Base-by-base conservation (phyloP, 2,113 vertebrate species). In the Poeciliopsis turrubarensis region DNA sequence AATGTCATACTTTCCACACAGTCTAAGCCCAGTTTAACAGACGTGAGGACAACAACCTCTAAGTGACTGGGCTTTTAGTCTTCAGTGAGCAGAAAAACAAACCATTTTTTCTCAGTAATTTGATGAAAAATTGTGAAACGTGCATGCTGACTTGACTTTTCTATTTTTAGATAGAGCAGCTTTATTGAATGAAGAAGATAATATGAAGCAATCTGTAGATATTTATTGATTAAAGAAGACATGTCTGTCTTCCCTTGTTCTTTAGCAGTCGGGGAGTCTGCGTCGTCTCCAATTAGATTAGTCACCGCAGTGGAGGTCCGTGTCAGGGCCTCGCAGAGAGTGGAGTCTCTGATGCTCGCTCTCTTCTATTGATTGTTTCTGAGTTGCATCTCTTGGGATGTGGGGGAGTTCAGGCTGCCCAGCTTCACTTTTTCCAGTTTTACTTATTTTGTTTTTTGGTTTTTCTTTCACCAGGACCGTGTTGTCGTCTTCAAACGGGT, bases 271-370 rank as follows among this genome's bases (percentile, higher is more conserved):
- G 83, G 78, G 86, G 80, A 93, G 85, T 86, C 65, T 76, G 63
- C 69, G 71, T 86, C 68, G 13, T 80, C 77, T 91, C 81, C 89
- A 89, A 88, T 92, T 88, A 90, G 88, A 91, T 86, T 80, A 83
- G 78, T 83, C 84, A 76, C 81, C 77, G 60, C 69, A 72, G 73
- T 27, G n/a, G 63, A 65, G 82, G 65, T 82, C 87, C 60, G 27
- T 84, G 83, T 80, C 84, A 80, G 72, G 67, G 75, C 83, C 81
- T 41, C 4, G 47, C 41, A 82, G 66, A 91, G 86, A 77, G 82
- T 85, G 88, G 83, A 86, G 89, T 79, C 80, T 86, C 69, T 74
- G 72, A 86, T 69, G 82, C 75, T 79, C 85, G 77, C 83, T 89
- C 88, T 77, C 75, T 77, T 75, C 63, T 91, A 91, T 94, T 73